A percentile compares a stretch with the other conserved stretches of the same genome.
These are phyloP conservation scores for Lathronympha strigana DNA, from an alignment of 2,888 invertebrate genomes.

Conservation along the genomic window DNA sequence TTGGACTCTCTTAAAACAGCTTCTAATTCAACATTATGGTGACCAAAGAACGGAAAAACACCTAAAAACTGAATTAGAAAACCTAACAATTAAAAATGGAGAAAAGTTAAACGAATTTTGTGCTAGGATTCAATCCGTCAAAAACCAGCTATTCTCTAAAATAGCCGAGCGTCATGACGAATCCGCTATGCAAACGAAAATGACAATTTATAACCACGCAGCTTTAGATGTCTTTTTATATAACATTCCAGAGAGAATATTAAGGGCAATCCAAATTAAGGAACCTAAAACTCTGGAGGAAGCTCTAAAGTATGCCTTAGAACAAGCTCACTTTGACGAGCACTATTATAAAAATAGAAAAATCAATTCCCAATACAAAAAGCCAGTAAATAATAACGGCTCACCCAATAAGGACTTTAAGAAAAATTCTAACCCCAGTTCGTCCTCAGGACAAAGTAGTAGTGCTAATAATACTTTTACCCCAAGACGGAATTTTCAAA, in stretches of 20 bases:
- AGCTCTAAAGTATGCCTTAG: background rate
- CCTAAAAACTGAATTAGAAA: constrained; percentile 8
- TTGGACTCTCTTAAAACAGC: background rate
- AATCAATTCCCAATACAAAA: background rate
- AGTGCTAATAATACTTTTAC: background rate
- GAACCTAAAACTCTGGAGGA: background rate
- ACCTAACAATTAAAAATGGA: no score
- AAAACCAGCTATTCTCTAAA: constrained; percentile 7
- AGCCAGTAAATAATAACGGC: background rate
- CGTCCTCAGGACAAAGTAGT: background rate
- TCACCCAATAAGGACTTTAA: background rate
- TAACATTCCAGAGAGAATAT: background rate
- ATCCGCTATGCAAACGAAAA: constrained; percentile 4
- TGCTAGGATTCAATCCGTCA: background rate
- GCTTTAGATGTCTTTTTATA: constrained; percentile 2
- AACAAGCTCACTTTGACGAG: constrained; percentile 12
- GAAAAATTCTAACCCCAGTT: background rate
- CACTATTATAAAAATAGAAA: constrained; percentile 10
- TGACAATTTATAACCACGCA: constrained; percentile 3
- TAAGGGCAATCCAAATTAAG: background rate
- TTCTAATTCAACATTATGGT: constrained; percentile 6
- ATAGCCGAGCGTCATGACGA: background rate
- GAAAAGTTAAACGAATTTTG: no score
- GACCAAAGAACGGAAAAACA: constrained; percentile 19
- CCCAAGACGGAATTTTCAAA: background rate